Conservation (phyloP, 2,888 invertebrate genomes). For the Tetragonisca angustula region DNA sequence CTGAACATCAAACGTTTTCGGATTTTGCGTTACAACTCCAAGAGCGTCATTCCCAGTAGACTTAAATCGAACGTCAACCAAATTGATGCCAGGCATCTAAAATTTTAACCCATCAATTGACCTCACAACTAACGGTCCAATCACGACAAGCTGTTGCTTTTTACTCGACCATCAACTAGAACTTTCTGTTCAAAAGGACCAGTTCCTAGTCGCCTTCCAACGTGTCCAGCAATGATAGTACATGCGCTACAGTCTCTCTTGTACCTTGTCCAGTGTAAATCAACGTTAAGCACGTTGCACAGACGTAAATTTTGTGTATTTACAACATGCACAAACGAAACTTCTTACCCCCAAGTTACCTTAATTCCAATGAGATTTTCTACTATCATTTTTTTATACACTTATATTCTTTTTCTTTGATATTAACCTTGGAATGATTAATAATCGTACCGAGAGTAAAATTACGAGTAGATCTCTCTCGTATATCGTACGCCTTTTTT, state of each 20-base stretch:
- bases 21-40: background rate
- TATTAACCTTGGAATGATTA: no score
- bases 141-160: background rate
- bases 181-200: slow-evolving; percentile 3
- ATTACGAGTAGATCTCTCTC: no score
- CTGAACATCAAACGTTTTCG: background rate
- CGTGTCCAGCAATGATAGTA: background rate
- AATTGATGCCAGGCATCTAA: background rate
- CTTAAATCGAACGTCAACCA: background rate
- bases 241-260: background rate
- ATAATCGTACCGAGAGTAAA: no score
- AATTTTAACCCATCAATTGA: background rate
- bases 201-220: slow-evolving; percentile 17
- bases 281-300: slow-evolving; percentile 32
- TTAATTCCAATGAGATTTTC: slow-evolving; percentile 10
- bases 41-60: fast-evolving
- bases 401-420: no score
- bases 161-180: background rate
- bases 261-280: slow-evolving; percentile 36
- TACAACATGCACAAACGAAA: background rate
- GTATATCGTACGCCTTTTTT: no score
- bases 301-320: slow-evolving; percentile 42
- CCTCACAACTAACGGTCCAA: slow-evolving; percentile 16
- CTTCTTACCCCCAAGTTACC: background rate
- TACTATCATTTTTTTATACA: no score